Evolutionary conservation across 2,113 vertebrate genomes (phyloP).

Genomic region (Semicossyphus pulcher): DNA sequence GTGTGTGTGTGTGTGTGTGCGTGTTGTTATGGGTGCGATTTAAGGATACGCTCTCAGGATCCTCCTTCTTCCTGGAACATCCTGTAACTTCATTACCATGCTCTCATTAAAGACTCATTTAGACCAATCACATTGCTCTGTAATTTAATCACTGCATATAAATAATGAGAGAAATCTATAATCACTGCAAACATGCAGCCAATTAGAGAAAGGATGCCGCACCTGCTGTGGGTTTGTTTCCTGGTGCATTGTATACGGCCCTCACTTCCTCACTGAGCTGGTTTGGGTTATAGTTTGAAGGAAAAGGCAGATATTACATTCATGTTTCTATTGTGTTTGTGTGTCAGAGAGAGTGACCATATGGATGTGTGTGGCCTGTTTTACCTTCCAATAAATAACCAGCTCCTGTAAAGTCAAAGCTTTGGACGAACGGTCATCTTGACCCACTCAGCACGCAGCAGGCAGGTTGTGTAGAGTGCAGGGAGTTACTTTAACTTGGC

Average conservation of each 20-base stretch:
- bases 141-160: constrained; percentile 74
- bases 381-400: not conserved
- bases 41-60: constrained; percentile 43
- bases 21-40: constrained; percentile 35
- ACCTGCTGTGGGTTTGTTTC: constrained; percentile 34
- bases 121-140: constrained; percentile 68
- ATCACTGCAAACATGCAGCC: constrained; percentile 59
- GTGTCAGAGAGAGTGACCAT: not conserved
- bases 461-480: not conserved
- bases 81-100: constrained; percentile 69
- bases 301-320: not conserved
- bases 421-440: not conserved
- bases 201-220: constrained; percentile 39
- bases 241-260: not conserved
- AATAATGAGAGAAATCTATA: constrained; percentile 69
- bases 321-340: not conserved
- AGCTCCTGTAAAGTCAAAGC: constrained; percentile 1
- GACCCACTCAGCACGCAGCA: not conserved
- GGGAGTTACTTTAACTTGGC: constrained; percentile 11
- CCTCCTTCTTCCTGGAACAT: constrained; percentile 77
- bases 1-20: constrained; percentile 27
- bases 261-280: not conserved
- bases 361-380: not conserved
- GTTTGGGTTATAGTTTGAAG: not conserved
- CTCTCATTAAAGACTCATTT: constrained; percentile 76